A percentile compares a stretch with the other conserved stretches of the same genome.
Conservation (phyloP, 2,797 vertebrate species). For the Ceryle rudis region DNA sequence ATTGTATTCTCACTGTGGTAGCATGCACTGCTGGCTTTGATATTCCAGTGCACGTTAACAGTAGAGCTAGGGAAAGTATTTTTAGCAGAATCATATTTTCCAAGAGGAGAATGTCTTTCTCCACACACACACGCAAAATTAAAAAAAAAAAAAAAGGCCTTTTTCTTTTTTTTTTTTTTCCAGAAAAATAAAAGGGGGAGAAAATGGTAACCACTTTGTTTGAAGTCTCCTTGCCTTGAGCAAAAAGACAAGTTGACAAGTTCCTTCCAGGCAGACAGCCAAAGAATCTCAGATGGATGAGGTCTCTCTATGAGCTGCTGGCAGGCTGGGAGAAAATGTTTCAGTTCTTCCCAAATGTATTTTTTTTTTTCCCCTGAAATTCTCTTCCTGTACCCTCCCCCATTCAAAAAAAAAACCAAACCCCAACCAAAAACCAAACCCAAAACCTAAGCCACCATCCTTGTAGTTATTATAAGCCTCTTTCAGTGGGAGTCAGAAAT, state of each 20-base stretch:
- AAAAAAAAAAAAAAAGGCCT: not conserved
- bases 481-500: not conserved
- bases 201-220: conserved; percentile 28
- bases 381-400: not conserved
- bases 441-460: not conserved
- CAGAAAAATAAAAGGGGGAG: not conserved
- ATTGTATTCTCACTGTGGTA: not conserved
- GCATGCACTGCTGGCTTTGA: not conserved
- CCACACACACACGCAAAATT: too few relatives aligned
- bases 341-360: conserved; percentile 13
- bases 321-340: conserved; percentile 18
- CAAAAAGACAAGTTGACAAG: conserved; percentile 55
- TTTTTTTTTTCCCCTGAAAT: not conserved
- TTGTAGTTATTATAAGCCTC: not conserved
- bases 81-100: not conserved
- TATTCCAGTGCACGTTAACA: not conserved
- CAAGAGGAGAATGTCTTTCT: not conserved
- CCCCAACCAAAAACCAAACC: not conserved
- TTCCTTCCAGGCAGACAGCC: conserved; percentile 58
- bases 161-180: not conserved
- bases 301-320: conserved; percentile 4
- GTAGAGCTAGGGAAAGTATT: not conserved
- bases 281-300: conserved; percentile 47
- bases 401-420: not conserved
- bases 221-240: conserved; percentile 45